These are phyloP conservation scores for Eurystomus glaucurus DNA, from an alignment of 2,797 vertebrate species.

Conservation along the genomic window DNA sequence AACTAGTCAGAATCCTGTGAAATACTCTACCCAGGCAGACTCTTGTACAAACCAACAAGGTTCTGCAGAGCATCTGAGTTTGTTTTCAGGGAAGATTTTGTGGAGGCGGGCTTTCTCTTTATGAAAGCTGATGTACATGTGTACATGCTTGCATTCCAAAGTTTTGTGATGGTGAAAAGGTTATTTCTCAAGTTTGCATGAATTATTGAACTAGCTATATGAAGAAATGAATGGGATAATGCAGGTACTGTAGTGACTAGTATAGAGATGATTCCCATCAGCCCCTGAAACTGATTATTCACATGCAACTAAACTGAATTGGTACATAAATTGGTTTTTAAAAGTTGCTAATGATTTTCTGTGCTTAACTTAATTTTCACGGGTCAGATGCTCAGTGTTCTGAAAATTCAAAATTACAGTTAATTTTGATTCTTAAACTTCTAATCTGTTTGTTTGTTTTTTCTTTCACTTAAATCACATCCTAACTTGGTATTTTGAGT, in stretches of 20 bases:
- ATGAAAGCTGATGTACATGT: not conserved
- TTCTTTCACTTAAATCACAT: not conserved
- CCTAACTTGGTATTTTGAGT: not conserved
- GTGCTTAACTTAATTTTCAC: not conserved
- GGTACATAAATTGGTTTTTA: not conserved
- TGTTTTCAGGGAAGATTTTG: not conserved
- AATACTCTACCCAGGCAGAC: not conserved
- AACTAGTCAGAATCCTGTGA: not conserved
- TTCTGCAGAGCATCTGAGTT: not conserved
- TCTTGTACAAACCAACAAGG: not conserved
- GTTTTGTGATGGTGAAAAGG: not conserved
- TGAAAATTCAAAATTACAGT: not conserved
- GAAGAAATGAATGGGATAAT: not conserved
- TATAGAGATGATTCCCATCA: not conserved
- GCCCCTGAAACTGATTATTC: not conserved
- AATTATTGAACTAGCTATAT: not conserved
- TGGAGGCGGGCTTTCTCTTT: not conserved
- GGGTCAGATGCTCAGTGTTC: not conserved
- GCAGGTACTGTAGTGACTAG: not conserved
- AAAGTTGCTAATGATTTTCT: not conserved
- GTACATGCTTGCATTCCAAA: not conserved
- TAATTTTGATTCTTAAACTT: not conserved
- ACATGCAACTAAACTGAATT: not conserved
- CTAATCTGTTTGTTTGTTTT: not conserved
- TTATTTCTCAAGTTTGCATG: not conserved